Evolutionary conservation across 1,140 invertebrate species (phyloP), one percentile per base, ranked within the genome.

Genomic region (Apis dorsata): DNA sequence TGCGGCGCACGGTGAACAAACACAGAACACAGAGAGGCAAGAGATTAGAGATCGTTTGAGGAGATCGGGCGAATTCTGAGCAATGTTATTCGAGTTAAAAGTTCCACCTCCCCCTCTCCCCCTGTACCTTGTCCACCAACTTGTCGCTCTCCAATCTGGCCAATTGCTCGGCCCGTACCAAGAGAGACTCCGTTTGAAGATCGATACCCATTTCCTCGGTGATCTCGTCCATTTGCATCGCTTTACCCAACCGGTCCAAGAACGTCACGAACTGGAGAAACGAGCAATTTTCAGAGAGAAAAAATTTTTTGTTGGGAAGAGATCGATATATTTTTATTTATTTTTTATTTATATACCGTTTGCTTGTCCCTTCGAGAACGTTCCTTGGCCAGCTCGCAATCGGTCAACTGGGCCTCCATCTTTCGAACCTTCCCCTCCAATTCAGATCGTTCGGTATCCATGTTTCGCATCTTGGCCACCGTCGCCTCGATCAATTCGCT

Each of bases 121-220:
- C 3, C 34, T 34, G 34, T 34, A 97, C 96, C 95, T 97, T 97
- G 91, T 97, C 96, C 28, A 96, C 96, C 69, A 97, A 94, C 92
- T 97, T 96, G 91, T 97, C 96, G 89, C 96, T 96, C 92, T 98
- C 97, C 24, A 97, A 94, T 87, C 96, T 94, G 10, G 96, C 95
- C 24, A 98, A 92, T 89, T 97, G 96, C 91, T 98, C 97, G 15
- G 97, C 97, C 28, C 97, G 93, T 75, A 97, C 95, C 51, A 97
- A 92, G 53, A 98, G 93, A 51, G 96, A 96, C 88, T 98, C 97
- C 0, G 96, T 97, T 92, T 97, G 96, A 51, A 97, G 94, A 91
- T 97, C 97, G 24, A 97, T 95, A 13, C 97, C 97, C 71, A 97
- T 95, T 86, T 97, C 97, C 87, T 96, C 95, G 0, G 97, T 96